phyloP scores from a whole-genome alignment of 2,888 invertebrate species.

The Drosophila anomelani region DNA sequence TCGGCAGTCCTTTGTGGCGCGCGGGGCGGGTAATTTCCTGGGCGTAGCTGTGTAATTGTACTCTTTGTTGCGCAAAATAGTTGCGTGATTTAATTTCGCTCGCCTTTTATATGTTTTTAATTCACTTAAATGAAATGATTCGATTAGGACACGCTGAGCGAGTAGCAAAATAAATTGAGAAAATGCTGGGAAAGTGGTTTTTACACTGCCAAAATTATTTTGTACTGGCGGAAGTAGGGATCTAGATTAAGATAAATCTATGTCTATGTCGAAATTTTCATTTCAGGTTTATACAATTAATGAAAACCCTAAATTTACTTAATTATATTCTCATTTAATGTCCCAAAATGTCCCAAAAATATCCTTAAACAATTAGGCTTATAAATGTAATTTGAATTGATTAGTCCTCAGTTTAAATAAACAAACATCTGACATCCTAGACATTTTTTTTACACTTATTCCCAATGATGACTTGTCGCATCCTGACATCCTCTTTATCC shows the following conservation, averaged over 20 bases:
- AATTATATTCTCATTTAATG: not conserved
- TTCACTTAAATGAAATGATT: constrained; percentile 69
- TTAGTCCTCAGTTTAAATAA: not conserved
- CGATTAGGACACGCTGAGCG: constrained; percentile 48
- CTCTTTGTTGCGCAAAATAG: constrained; percentile 74
- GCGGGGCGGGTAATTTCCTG: constrained; percentile 8
- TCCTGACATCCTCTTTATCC: constrained; percentile 7
- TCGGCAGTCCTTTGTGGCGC: constrained; percentile 17
- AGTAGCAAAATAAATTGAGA: constrained; percentile 16
- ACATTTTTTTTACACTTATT: not conserved
- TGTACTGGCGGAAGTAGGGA: not conserved
- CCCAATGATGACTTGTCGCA: constrained; percentile 21
- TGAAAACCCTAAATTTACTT: no score
- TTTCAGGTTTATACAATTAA: no score
- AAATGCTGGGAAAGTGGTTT: not conserved
- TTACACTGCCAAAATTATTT: not conserved
- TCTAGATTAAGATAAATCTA: no score
- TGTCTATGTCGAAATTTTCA: no score
- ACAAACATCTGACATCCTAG: not conserved
- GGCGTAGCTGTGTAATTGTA: constrained; percentile 59
- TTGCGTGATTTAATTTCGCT: constrained; percentile 75
- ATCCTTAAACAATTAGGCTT: not conserved
- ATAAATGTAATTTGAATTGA: not conserved
- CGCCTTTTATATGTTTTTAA: constrained; percentile 72
- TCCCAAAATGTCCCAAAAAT: not conserved